phyloP scores from a whole-genome alignment of 2,888 invertebrate species.

The Cantharis flavilabris region DNA sequence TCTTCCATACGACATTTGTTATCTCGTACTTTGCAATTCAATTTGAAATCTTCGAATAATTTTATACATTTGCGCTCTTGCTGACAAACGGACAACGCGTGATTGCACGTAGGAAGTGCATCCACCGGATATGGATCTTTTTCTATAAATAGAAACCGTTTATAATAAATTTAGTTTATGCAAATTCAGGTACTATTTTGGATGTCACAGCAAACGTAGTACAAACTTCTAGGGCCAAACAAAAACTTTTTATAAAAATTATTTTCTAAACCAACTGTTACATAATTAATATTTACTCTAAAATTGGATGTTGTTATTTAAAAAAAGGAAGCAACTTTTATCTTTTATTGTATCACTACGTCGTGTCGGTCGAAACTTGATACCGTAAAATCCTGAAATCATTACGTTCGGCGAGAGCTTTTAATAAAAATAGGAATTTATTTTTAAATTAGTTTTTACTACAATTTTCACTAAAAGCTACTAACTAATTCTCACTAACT shows the following conservation, averaged over 20 bases:
- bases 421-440: no score
- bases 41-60: conserved; percentile 84
- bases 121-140: conserved; percentile 89
- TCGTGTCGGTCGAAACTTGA: no score
- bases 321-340: no score
- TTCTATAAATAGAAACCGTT: conserved; percentile 62
- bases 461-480: background rate
- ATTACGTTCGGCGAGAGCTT: no score
- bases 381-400: no score
- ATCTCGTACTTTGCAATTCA: conserved; percentile 83
- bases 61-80: conserved; percentile 80
- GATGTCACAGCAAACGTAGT: background rate
- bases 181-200: background rate
- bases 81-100: conserved; percentile 84
- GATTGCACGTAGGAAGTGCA: conserved; percentile 87
- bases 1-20: conserved; percentile 89
- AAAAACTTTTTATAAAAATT: background rate
- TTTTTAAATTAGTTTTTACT: background rate
- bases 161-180: background rate
- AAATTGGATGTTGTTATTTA: background rate
- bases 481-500: no score
- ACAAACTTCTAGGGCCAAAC: background rate
- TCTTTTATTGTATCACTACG: no score
- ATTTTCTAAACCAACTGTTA: background rate
- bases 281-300: background rate